Base-by-base conservation (phyloP, 1,140 invertebrate genomes). In the Dendrolimus punctatus region DNA sequence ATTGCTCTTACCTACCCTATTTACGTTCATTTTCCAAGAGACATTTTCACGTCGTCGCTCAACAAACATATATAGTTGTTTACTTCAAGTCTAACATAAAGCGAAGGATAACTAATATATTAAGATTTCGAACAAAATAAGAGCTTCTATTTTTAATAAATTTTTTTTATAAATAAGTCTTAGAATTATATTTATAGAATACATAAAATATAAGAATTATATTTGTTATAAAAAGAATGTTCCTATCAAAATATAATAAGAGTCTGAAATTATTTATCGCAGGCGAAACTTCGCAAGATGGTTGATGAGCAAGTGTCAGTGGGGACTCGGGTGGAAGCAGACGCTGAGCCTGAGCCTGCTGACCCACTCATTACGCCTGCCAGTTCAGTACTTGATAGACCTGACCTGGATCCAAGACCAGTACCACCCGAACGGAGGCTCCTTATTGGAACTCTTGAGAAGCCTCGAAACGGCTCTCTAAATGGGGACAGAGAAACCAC, bases 261-360 rank as follows among this genome's bases (percentile, higher is more conserved):
- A n/a, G 23, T 23, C 23, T 23, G 23, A 23, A 23, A 23, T 23
- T 23, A 23, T 23, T 23, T 10, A 8, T 9, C 46, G 8, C 69
- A 87, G 85, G 85, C 85, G 84, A 88, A 88, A 86, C 83, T 88
- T 53, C 83, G 87, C 67, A 88, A 87, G 62, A 88, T 88, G 87
- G 87, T 88, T 47, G 87, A 88, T 66, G 87, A 88, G 69, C 85
- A 88, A 67, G 78, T 88, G 60, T 82, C 84, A 53, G 84, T 85
- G 39, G 76, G 83, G 7, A 63, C 81, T 8, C 72, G 84, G 44
- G 79, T 79, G 7, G 84, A 87, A 50, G 76, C 73, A 7, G 85
- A 88, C 46, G 63, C 77, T 37, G 78, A 86, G 57, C 79, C 84
- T 1, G 87, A 88, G 60, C 81, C 87, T 6, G 87, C 87, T 2